Percentiles rank a stretch among this genome's conserved stretches.
phyloP scores from a whole-genome alignment of 1,140 invertebrate genomes.

The Gryllus bimaculatus region DNA sequence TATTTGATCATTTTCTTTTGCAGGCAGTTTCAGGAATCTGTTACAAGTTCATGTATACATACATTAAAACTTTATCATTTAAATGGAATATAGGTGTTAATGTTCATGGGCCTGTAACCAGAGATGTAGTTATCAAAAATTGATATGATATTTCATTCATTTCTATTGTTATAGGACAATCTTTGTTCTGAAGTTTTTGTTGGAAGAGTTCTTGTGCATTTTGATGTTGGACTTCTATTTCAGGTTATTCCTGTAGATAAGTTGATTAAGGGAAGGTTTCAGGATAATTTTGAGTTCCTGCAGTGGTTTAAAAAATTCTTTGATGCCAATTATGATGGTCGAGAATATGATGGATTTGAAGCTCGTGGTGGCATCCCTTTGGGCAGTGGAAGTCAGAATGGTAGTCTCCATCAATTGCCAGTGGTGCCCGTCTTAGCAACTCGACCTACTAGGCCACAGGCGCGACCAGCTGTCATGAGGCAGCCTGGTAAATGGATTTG shows the following conservation, averaged over 20 bases:
- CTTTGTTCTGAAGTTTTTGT: not conserved
- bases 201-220: not conserved
- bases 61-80: too few species aligned
- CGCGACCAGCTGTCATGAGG: conserved; percentile 19
- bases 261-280: conserved; percentile 94
- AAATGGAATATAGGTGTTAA: too few species aligned
- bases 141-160: too few species aligned
- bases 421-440: conserved; percentile 22
- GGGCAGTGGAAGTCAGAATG: conserved; percentile 38
- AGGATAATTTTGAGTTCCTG: conserved; percentile 99
- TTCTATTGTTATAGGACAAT: too few species aligned
- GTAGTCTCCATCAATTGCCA: conserved; percentile 18
- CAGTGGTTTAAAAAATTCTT: conserved; percentile 99
- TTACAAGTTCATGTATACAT: too few species aligned
- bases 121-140: too few species aligned
- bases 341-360: conserved; percentile 84
- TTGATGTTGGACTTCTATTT: conserved; percentile 25
- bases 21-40: too few species aligned
- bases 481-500: conserved; percentile 21
- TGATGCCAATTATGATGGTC: conserved; percentile 97
- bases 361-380: conserved; percentile 67
- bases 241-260: conserved; percentile 96
- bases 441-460: conserved; percentile 24
- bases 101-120: too few species aligned
- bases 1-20: too few species aligned